Evolutionary conservation across 2,113 vertebrate genomes (phyloP), one percentile per base, ranked within the genome.

Genomic region (Stomatorhinus ivindoensis): DNA sequence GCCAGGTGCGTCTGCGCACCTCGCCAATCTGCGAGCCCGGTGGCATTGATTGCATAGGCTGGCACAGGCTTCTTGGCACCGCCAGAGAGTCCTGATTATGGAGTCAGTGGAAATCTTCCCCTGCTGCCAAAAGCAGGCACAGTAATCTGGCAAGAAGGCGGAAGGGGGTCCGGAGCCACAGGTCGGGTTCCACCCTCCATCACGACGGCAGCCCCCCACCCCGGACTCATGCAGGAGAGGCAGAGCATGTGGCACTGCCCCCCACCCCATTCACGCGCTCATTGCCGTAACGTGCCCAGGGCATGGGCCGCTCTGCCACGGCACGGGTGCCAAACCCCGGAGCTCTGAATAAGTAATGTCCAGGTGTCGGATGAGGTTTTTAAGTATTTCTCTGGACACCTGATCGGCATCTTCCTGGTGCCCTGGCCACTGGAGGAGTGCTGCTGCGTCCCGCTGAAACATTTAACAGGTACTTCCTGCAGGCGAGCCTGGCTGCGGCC

Each of bases 281-380:
- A 73, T 85, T 65, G 90, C 93, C 91, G 92, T 92, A 91, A 93
- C 92, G 91, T 92, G 90, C 93, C 91, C 88, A 89, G 89, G 92
- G 90, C 92, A 93, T 91, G 91, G 91, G 35, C 73, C 92, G 93
- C 91, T 93, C 91, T 89, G 80, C 91, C 86, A 91, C 24, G 19
- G 82, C 44, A 44, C 27, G 89, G 92, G 84, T 93, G 93, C 93
- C 92, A 91, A 93, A 94, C 47, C 90, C 61, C 90, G 90, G 90
- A 91, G 91, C 91, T 90, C 96, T 97, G 93, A 97, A 97, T 97
- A 96, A 97, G 95, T 97, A 93, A 97, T 94, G 93, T 93, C 90
- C 91, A 90, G 94, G 95, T 94, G 93, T 96, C 95, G 89, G 92
- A 90, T 95, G 92, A 94, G 93, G 93, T 95, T 93, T 76, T 76